These are phyloP conservation scores for Apodemus agrarius DNA, from an alignment of 2,797 vertebrate genomes.

Conservation along the genomic window DNA sequence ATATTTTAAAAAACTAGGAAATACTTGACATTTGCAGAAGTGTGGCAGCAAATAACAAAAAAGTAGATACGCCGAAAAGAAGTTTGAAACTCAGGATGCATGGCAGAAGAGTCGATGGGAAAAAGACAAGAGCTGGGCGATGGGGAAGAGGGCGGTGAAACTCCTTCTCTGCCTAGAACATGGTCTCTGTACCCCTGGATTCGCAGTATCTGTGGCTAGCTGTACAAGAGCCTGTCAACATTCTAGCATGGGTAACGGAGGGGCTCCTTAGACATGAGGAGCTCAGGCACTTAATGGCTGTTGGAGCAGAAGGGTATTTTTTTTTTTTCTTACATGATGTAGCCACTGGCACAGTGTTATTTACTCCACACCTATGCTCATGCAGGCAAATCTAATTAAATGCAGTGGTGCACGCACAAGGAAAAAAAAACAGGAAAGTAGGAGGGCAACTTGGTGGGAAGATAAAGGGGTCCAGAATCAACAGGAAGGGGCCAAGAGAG, in stretches of 20 bases:
- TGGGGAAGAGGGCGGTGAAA: background rate
- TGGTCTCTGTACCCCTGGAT: background rate
- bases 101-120: too few relatives aligned
- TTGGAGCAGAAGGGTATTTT: too few relatives aligned
- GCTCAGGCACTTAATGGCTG: background rate
- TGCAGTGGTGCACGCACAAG: background rate
- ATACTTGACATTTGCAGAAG: background rate
- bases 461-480: too few relatives aligned
- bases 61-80: background rate
- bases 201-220: background rate
- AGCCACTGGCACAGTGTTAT: too few relatives aligned
- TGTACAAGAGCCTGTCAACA: background rate
- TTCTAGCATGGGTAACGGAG: background rate
- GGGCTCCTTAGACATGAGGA: background rate
- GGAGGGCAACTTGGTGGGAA: background rate
- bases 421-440: background rate
- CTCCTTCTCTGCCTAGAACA: background rate
- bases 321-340: background rate
- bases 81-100: background rate
- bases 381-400: background rate
- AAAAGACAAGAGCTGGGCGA: background rate
- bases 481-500: background rate
- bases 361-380: background rate
- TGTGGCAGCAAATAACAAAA: background rate
- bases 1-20: slow-evolving; percentile 31